These are phyloP conservation scores for Noctilio leporinus DNA, from an alignment of 2,113 vertebrate genomes.

Conservation along the genomic window DNA sequence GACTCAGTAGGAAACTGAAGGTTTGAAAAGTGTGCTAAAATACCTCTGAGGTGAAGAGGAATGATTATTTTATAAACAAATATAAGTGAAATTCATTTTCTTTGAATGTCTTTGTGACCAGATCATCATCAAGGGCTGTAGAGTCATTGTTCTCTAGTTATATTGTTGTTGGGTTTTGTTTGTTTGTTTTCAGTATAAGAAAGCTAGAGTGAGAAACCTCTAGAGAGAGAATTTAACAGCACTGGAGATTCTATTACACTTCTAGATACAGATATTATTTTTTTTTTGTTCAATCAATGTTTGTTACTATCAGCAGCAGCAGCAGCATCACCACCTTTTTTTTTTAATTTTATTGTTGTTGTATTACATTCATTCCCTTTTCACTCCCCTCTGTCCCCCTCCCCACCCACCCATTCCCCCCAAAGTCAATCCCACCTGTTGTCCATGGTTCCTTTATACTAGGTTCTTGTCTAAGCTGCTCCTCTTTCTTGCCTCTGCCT, in stretches of 20 bases:
- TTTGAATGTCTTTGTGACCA: conserved; percentile 6
- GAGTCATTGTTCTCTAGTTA: background rate
- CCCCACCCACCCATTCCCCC: too few species aligned
- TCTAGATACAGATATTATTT: background rate
- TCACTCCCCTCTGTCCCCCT: too few species aligned
- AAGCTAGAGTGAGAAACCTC: background rate
- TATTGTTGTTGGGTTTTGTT: background rate
- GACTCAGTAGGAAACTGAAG: conserved; percentile 41
- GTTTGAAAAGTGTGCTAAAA: conserved; percentile 48
- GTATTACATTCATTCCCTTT: too few species aligned
- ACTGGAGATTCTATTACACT: background rate
- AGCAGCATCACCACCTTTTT: too few species aligned
- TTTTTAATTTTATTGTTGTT: too few species aligned
- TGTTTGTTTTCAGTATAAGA: background rate
- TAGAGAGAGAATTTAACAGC: background rate
- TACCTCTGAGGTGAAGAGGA: background rate
- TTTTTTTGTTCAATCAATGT: too few species aligned
- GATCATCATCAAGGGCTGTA: background rate
- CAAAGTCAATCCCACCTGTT: too few species aligned
- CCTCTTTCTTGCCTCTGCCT: too few species aligned
- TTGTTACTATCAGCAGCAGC: too few species aligned
- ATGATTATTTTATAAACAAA: conserved; percentile 44
- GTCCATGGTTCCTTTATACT: too few species aligned
- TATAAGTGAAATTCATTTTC: background rate
- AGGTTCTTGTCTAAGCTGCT: too few species aligned